Percentiles rank a stretch among this genome's conserved stretches.
Conservation (phyloP, 2,797 vertebrate genomes). For the Paguma larvata region DNA sequence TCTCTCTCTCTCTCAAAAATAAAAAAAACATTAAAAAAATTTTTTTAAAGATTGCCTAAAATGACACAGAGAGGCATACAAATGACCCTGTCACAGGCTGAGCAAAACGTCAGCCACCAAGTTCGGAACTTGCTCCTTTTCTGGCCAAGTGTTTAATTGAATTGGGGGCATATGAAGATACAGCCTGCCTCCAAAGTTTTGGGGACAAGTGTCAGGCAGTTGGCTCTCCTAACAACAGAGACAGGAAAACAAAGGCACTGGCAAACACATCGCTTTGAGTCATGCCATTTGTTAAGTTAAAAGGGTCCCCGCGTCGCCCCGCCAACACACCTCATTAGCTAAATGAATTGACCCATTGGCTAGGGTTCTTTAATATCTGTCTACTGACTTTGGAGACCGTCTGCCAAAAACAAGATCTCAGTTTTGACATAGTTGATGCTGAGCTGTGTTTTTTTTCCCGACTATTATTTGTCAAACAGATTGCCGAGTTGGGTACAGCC, state of each 20-base stretch:
- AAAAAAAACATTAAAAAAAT: too few species aligned
- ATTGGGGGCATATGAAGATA: not conserved
- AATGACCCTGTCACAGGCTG: not conserved
- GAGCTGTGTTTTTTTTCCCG: not conserved
- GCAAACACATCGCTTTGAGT: not conserved
- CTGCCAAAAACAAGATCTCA: slow-evolving; percentile 53
- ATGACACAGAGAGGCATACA: rapidly evolving
- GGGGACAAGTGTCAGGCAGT: not conserved
- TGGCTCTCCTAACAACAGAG: not conserved
- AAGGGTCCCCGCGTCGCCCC: not conserved
- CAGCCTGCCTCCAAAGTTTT: not conserved
- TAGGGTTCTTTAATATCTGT: slow-evolving; percentile 27
- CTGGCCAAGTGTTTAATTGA: not conserved
- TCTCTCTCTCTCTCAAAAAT: too few species aligned
- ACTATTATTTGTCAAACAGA: slow-evolving; percentile 51
- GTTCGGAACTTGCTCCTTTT: not conserved
- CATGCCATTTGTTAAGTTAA: slow-evolving; percentile 25
- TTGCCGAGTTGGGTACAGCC: slow-evolving; percentile 47
- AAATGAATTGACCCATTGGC: not conserved
- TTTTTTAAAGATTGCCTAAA: too few species aligned
- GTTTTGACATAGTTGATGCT: not conserved
- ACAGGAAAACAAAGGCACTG: not conserved
- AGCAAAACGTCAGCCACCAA: not conserved
- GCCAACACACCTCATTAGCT: slow-evolving; percentile 46
- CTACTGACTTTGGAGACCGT: not conserved